Conservation (phyloP, 2,888 invertebrate species). For the Clitarchus hookeri region DNA sequence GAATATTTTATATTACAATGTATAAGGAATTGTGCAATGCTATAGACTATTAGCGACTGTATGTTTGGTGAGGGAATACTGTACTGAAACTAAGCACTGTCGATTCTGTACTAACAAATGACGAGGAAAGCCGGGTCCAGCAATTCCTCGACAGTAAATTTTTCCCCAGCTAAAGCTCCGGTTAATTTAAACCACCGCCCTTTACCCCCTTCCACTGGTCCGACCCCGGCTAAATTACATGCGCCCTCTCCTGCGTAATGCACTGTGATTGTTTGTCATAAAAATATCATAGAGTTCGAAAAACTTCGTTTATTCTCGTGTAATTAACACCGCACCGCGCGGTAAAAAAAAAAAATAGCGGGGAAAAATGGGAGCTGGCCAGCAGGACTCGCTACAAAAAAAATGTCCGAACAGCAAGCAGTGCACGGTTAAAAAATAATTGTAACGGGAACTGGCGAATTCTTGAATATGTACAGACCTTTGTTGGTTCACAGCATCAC, state of each 20-base stretch:
- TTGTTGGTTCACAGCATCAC: too few species aligned
- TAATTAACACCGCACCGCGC: conserved; percentile 7
- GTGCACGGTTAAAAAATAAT: too few species aligned
- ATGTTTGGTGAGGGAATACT: too few species aligned
- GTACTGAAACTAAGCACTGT: not conserved
- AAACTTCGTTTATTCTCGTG: conserved; percentile 8
- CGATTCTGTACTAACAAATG: not conserved
- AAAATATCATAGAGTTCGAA: conserved; percentile 4
- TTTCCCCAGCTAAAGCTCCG: not conserved
- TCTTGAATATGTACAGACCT: too few species aligned
- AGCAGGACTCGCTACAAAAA: not conserved
- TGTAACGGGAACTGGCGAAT: too few species aligned
- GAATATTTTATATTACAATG: too few species aligned
- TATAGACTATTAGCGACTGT: too few species aligned
- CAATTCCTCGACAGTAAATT: not conserved
- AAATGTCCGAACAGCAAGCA: too few species aligned
- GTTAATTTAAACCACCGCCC: not conserved
- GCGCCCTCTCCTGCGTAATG: conserved; percentile 2
- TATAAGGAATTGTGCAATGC: too few species aligned
- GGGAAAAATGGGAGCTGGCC: not conserved
- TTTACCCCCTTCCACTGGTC: not conserved
- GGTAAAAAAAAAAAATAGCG: not conserved
- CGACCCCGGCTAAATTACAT: conserved; percentile 10
- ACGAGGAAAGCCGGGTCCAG: not conserved
- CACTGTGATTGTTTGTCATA: conserved; percentile 7